phyloP scores from a whole-genome alignment of 2,888 invertebrate genomes.

The Chironomus riparius region DNA sequence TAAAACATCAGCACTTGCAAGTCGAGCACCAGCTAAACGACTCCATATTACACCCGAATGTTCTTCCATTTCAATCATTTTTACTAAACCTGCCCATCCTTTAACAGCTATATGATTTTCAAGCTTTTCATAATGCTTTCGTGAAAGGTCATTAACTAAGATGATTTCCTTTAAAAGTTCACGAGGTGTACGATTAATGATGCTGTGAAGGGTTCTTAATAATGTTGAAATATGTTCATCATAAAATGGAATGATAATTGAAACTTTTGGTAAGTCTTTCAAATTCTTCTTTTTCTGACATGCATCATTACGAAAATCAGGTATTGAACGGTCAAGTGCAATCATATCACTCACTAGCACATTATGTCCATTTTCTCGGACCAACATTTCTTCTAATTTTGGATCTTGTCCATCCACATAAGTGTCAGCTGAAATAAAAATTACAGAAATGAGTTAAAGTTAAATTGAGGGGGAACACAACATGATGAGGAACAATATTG shows the following conservation, averaged over 20 bases:
- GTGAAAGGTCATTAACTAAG: constrained; percentile 49
- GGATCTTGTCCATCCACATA: constrained; percentile 34
- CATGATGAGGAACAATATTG: no score
- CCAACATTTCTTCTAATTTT: constrained; percentile 40
- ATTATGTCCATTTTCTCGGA: constrained; percentile 51
- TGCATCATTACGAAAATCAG: constrained; percentile 8
- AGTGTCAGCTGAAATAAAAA: background rate
- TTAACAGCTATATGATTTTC: background rate
- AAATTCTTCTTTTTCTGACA: constrained; percentile 37
- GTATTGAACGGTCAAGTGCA: constrained; percentile 45
- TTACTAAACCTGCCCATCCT: background rate
- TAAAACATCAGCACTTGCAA: constrained; percentile 5
- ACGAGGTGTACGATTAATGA: constrained; percentile 50
- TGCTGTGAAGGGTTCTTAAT: constrained; percentile 47
- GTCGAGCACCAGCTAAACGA: constrained; percentile 12
- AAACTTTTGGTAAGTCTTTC: constrained; percentile 47
- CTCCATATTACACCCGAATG: constrained; percentile 13
- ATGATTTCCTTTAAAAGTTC: constrained; percentile 51
- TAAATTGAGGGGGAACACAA: no score
- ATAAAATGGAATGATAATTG: constrained; percentile 57
- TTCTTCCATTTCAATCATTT: background rate
- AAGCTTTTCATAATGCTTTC: constrained; percentile 37
- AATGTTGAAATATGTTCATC: constrained; percentile 56
- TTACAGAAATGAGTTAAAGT: no score
- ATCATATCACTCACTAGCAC: constrained; percentile 49